These are phyloP conservation scores for Pachypeltis micranthus DNA, from an alignment of 1,140 invertebrate genomes.

Conservation along the genomic window DNA sequence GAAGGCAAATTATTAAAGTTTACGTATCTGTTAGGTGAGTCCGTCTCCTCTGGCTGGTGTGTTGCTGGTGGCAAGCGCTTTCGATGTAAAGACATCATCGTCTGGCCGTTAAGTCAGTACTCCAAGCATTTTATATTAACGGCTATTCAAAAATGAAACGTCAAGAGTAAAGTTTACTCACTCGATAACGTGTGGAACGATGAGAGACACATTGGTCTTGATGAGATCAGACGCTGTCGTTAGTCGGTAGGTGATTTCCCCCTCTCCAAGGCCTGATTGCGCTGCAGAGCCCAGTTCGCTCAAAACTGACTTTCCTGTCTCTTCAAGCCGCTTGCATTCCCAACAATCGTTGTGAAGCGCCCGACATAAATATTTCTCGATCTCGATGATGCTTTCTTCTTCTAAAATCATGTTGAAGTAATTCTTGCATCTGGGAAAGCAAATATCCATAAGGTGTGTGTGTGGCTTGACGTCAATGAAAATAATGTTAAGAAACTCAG, in stretches of 20 bases:
- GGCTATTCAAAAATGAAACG: too few species aligned
- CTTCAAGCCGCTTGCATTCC: constrained; percentile 16
- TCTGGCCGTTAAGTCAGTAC: too few species aligned
- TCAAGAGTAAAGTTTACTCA: too few species aligned
- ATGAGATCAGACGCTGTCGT: neutral
- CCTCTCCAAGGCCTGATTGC: constrained; percentile 24
- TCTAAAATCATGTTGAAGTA: constrained; percentile 23
- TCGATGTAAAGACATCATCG: too few species aligned
- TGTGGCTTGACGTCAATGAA: neutral
- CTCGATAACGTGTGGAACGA: constrained; percentile 24
- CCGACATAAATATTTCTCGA: constrained; percentile 19
- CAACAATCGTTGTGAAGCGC: constrained; percentile 18
- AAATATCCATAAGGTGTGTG: neutral
- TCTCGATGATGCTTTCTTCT: constrained; percentile 19
- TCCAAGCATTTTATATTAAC: too few species aligned
- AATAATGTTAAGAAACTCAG: too few species aligned
- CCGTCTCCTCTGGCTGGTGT: too few species aligned
- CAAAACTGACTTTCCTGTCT: constrained; percentile 14
- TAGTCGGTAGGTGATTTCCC: constrained; percentile 22
- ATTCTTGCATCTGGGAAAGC: constrained; percentile 21
- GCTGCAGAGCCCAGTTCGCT: constrained; percentile 2
- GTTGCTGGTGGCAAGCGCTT: too few species aligned
- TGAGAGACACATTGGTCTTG: constrained; percentile 18
- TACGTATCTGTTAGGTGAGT: too few species aligned
- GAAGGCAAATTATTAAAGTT: too few species aligned